phyloP scores from a whole-genome alignment of 1,140 invertebrate species.

The Brachionus manjavacas region DNA sequence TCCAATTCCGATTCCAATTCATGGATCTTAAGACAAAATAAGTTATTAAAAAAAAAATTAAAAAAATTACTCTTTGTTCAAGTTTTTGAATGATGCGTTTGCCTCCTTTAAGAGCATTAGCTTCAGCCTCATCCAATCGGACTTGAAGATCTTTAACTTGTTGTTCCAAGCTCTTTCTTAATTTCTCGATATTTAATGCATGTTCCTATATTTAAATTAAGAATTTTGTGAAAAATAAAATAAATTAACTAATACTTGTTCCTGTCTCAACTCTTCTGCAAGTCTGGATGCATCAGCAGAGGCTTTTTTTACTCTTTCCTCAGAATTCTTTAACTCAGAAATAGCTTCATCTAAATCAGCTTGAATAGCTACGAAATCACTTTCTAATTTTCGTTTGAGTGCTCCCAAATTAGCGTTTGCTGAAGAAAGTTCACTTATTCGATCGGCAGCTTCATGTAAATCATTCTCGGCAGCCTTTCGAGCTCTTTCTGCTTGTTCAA shows the following conservation, averaged over 20 bases:
- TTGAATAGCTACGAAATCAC: conserved; percentile 90
- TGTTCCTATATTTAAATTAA: conserved; percentile 62
- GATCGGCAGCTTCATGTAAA: conserved; percentile 89
- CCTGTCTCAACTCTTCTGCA: conserved; percentile 92
- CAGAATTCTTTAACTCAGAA: conserved; percentile 81
- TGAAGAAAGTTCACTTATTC: conserved; percentile 87
- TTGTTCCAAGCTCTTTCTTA: conserved; percentile 89
- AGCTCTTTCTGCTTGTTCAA: conserved; percentile 87
- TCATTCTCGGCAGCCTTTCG: conserved; percentile 93
- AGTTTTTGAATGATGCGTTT: conserved; percentile 70
- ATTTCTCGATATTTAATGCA: conserved; percentile 91
- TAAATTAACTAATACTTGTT: conserved; percentile 74
- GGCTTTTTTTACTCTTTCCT: conserved; percentile 81
- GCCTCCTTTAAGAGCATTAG: conserved; percentile 91
- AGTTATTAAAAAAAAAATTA: too few relatives aligned
- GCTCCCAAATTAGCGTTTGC: conserved; percentile 83
- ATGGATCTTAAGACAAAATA: conserved; percentile 44
- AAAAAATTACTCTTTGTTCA: conserved; percentile 54
- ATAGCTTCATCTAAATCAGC: conserved; percentile 57
- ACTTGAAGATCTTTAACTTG: conserved; percentile 97
- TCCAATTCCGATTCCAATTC: conserved; percentile 95
- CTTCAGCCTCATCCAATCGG: conserved; percentile 89
- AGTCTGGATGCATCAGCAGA: conserved; percentile 91
- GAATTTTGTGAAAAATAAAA: too few relatives aligned
- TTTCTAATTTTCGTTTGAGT: conserved; percentile 96